Evolutionary conservation across 2,113 vertebrate genomes (phyloP).

Genomic region (Oreamnos americanus): DNA sequence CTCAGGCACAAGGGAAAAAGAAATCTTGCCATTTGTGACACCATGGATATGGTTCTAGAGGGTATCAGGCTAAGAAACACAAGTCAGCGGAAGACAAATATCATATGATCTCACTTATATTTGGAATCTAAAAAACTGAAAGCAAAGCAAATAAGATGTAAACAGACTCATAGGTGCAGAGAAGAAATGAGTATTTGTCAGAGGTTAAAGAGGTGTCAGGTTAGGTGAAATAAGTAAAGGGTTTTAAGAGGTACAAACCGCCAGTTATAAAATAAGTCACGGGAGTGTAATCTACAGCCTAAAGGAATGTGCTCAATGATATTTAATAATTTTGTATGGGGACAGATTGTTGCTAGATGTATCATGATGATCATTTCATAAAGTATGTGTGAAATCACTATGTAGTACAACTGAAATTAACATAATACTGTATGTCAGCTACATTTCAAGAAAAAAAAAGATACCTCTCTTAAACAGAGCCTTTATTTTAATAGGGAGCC

Average conservation of each 20-base stretch:
- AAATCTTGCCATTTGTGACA: background rate
- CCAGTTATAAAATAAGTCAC: background rate
- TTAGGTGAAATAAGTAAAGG: background rate
- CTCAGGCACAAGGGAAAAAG: background rate
- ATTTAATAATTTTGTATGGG: background rate
- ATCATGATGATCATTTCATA: background rate
- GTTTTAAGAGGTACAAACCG: background rate
- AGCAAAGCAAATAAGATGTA: background rate
- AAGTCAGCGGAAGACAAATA: background rate
- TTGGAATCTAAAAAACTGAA: background rate
- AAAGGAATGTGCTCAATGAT: background rate
- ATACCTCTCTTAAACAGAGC: background rate
- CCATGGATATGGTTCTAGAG: background rate
- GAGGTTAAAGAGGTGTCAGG: background rate
- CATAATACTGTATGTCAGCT: background rate
- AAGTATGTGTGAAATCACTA: background rate
- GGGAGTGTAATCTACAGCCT: background rate
- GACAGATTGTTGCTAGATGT: background rate
- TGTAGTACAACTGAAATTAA: background rate
- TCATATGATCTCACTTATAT: background rate
- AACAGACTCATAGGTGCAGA: background rate
- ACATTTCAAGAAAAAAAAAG: background rate
- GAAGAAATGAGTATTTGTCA: background rate
- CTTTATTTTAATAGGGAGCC: background rate
- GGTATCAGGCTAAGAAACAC: background rate